These are phyloP conservation scores for Formica selysi DNA, from an alignment of 1,140 invertebrate genomes.

Conservation along the genomic window DNA sequence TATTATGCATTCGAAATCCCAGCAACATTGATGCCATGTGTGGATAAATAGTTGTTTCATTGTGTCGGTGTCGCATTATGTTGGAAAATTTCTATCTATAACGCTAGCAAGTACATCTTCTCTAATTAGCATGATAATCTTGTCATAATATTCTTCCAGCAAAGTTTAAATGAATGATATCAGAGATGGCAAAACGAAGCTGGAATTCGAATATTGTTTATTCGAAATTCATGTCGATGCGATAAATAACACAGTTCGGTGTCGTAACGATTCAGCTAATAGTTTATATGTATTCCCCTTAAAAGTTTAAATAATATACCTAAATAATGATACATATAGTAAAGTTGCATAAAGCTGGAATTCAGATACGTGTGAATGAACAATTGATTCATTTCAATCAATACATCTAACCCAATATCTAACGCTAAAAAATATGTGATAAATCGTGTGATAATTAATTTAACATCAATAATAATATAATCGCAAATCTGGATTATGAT, in stretches of 20 bases:
- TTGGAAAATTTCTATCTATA: background rate
- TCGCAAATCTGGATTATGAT: background rate
- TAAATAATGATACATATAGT: no score
- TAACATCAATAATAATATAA: background rate
- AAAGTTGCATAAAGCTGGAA: no score
- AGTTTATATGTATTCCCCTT: no score
- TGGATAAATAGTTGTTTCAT: background rate
- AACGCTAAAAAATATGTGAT: no score
- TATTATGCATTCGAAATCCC: background rate
- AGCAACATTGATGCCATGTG: background rate
- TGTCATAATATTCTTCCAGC: background rate
- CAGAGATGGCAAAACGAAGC: background rate
- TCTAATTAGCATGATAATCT: background rate
- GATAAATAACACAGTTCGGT: background rate
- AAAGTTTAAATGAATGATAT: background rate
- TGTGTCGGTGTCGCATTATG: background rate
- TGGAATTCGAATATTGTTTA: background rate
- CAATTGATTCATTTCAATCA: no score
- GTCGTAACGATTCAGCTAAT: no score
- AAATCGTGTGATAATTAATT: background rate
- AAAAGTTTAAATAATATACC: no score
- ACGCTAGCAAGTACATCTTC: background rate
- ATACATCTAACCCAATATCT: no score
- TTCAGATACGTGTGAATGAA: no score
- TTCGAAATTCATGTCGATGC: background rate